Conservation (phyloP, 1,140 invertebrate species). For the Drosophila asahinai region DNA sequence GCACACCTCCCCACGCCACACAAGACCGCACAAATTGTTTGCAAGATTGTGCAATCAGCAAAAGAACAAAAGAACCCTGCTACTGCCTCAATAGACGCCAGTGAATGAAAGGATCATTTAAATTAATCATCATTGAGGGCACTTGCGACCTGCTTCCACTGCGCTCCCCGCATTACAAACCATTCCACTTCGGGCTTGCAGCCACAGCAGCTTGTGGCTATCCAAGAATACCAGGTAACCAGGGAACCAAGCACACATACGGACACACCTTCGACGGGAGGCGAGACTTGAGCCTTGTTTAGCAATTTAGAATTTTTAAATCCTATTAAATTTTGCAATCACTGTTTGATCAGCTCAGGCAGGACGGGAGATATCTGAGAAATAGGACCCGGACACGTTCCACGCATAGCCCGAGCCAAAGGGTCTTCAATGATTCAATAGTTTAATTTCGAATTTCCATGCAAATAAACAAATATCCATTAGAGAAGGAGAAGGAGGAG, state of each 20-base stretch:
- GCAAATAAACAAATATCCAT: slow-evolving; percentile 62
- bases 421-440: slow-evolving; percentile 75
- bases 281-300: slow-evolving; percentile 64
- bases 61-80: slow-evolving; percentile 28
- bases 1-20: not conserved
- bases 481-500: slow-evolving; percentile 3
- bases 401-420: slow-evolving; percentile 52
- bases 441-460: slow-evolving; percentile 69
- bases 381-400: slow-evolving; percentile 32
- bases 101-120: slow-evolving; percentile 74
- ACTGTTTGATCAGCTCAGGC: slow-evolving; percentile 57
- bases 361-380: slow-evolving; percentile 19
- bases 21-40: slow-evolving; percentile 28
- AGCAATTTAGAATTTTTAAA: slow-evolving; percentile 79
- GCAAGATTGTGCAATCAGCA: slow-evolving; percentile 32
- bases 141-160: slow-evolving; percentile 23
- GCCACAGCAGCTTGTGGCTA: slow-evolving; percentile 75
- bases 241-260: slow-evolving; percentile 3
- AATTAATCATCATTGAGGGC: slow-evolving; percentile 65
- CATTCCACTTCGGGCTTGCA: slow-evolving; percentile 76
- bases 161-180: slow-evolving; percentile 69
- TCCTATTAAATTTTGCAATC: slow-evolving; percentile 75
- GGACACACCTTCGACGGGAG: slow-evolving; percentile 21
- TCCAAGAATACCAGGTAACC: not conserved
- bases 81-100: slow-evolving; percentile 27